These are phyloP conservation scores for Neosilurus mollespiculum DNA, from an alignment of 2,797 vertebrate genomes.

Conservation along the genomic window DNA sequence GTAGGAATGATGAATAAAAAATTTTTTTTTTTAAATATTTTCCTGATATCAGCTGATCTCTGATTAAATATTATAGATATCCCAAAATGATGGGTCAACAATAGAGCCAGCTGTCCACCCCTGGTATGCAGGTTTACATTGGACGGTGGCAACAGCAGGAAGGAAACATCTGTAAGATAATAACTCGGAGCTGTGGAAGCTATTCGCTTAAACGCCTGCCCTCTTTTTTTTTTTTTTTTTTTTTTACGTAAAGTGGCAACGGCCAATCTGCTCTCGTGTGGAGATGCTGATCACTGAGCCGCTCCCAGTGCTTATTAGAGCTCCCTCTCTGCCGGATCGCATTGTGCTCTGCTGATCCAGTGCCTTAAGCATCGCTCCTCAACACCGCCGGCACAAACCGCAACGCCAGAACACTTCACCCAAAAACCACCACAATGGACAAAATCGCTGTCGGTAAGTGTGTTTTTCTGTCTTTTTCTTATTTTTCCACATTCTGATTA, in stretches of 20 bases:
- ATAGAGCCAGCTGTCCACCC: neutral
- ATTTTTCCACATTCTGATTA: neutral
- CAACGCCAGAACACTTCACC: conserved; percentile 59
- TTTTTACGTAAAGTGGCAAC: conserved; percentile 48
- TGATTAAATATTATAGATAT: neutral
- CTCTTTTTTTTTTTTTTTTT: neutral
- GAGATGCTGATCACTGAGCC: conserved; percentile 53
- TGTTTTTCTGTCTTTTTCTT: neutral
- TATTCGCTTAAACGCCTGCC: conserved; percentile 30
- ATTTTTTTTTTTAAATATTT: neutral
- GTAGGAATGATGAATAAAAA: neutral
- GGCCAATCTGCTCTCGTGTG: conserved; percentile 67
- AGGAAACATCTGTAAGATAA: conserved; percentile 21
- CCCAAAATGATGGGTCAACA: neutral
- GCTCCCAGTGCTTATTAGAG: conserved; percentile 60
- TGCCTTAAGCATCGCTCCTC: conserved; percentile 75
- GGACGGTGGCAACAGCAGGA: conserved; percentile 16
- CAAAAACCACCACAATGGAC: conserved; percentile 70
- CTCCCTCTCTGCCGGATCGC: conserved; percentile 60
- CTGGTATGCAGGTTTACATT: neutral
- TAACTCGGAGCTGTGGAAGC: conserved; percentile 15
- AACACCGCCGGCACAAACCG: conserved; percentile 62
- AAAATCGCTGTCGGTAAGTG: conserved; percentile 77
- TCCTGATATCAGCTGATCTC: neutral
- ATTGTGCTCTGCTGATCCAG: conserved; percentile 78